These are phyloP conservation scores for Stegastes partitus DNA, from an alignment of 2,113 vertebrate species.

Conservation along the genomic window DNA sequence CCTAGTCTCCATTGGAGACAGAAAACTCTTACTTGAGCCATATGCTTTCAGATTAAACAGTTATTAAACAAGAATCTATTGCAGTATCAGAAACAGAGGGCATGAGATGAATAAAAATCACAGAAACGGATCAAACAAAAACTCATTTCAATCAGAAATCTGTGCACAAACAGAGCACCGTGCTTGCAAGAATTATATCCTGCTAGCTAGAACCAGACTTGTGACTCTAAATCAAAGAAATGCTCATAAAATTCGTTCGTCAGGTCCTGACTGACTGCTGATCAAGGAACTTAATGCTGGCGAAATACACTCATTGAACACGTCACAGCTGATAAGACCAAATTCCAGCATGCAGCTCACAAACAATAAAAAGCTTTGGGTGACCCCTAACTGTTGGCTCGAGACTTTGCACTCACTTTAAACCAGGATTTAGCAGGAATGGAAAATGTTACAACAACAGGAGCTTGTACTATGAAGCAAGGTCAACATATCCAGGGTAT, in stretches of 20 bases:
- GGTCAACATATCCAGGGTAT: too few species aligned
- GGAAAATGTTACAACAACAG: too few species aligned
- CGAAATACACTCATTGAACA: constrained; percentile 19
- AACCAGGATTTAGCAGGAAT: neutral
- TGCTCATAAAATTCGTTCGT: constrained; percentile 39
- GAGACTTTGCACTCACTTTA: constrained; percentile 1
- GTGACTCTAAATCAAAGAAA: constrained; percentile 14
- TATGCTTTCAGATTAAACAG: neutral
- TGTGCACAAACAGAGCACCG: neutral
- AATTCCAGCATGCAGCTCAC: neutral
- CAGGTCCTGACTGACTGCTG: neutral
- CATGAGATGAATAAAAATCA: neutral
- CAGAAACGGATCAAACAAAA: neutral
- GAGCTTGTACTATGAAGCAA: too few species aligned
- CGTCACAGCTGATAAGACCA: constrained; percentile 15
- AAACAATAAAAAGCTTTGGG: constrained; percentile 23
- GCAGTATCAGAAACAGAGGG: constrained; percentile 15
- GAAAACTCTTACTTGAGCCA: neutral
- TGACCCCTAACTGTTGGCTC: constrained; percentile 13
- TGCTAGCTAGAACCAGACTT: constrained; percentile 3
- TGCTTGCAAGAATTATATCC: constrained; percentile 10
- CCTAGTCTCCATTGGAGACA: neutral
- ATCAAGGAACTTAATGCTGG: constrained; percentile 9
- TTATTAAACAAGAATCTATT: constrained; percentile 1
- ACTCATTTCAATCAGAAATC: neutral